Conservation (phyloP, 2,113 vertebrate species). For the Hippoglossus stenolepis region DNA sequence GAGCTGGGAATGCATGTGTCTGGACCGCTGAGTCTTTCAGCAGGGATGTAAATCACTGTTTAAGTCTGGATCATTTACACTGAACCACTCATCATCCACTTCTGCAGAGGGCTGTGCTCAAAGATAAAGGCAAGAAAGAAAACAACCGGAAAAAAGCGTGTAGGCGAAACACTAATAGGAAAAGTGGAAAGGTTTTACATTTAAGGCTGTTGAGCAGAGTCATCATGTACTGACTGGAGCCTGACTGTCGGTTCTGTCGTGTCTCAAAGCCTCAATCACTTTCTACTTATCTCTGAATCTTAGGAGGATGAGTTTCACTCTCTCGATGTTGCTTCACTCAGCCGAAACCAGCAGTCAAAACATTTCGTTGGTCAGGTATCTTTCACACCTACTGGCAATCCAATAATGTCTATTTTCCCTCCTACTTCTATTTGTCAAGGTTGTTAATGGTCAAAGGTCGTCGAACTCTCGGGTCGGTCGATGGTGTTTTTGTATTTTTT, state of each 20-base stretch:
- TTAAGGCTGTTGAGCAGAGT: neutral
- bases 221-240: no score
- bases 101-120: constrained; percentile 27
- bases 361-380: neutral
- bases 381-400: no score
- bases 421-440: no score
- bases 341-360: neutral
- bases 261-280: neutral
- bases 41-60: constrained; percentile 58
- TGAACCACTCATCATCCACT: constrained; percentile 56
- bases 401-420: no score
- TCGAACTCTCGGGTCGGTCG: no score
- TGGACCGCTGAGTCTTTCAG: constrained; percentile 46
- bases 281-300: neutral
- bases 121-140: constrained; percentile 41
- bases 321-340: no score
- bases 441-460: no score
- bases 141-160: constrained; percentile 29
- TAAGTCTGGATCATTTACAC: constrained; percentile 55
- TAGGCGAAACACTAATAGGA: constrained; percentile 10
- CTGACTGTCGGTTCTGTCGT: no score
- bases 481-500: no score
- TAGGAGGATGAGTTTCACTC: no score
- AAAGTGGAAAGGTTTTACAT: constrained; percentile 2
- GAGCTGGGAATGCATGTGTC: constrained; percentile 23